phyloP scores from a whole-genome alignment of 2,888 invertebrate species.

The Selenia dentaria region DNA sequence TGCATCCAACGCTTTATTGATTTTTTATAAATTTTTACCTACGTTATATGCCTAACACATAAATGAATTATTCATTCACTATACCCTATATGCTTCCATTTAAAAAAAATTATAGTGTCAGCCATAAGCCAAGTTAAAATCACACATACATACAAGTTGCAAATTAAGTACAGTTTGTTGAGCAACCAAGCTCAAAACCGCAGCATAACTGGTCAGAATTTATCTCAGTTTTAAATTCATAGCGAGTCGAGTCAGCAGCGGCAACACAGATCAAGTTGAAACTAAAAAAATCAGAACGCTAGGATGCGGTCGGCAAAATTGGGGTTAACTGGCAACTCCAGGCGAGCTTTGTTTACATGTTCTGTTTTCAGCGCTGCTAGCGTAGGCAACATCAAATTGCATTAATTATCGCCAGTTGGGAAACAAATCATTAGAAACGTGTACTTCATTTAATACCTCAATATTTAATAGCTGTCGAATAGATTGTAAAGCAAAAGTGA shows the following conservation, averaged over 20 bases:
- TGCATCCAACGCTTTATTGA: too few relatives aligned
- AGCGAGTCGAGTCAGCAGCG: slow-evolving; percentile 47
- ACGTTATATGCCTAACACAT: too few relatives aligned
- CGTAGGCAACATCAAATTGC: slow-evolving; percentile 45
- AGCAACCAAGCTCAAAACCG: slow-evolving; percentile 3
- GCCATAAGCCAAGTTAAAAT: too few relatives aligned
- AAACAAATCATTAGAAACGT: slow-evolving; percentile 42
- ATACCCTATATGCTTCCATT: too few relatives aligned
- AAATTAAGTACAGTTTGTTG: too few relatives aligned
- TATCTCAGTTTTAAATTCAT: slow-evolving; percentile 40
- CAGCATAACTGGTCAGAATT: slow-evolving; percentile 21
- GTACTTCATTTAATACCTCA: slow-evolving; percentile 15
- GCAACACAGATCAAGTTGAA: slow-evolving; percentile 60
- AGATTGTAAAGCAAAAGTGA: too few relatives aligned
- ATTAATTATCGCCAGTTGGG: slow-evolving; percentile 51
- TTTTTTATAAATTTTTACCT: too few relatives aligned
- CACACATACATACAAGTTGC: slow-evolving; percentile 8
- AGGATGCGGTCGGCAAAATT: slow-evolving; percentile 55
- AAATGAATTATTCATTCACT: too few relatives aligned
- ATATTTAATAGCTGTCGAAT: slow-evolving; percentile 4
- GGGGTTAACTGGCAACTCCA: slow-evolving; percentile 54
- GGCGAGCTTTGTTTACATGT: slow-evolving; percentile 63
- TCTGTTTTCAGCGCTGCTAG: slow-evolving; percentile 46
- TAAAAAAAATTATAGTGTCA: too few relatives aligned
- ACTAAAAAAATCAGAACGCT: slow-evolving; percentile 54